Conservation (phyloP, 2,113 vertebrate species). For the Eupsittula cactorum region DNA sequence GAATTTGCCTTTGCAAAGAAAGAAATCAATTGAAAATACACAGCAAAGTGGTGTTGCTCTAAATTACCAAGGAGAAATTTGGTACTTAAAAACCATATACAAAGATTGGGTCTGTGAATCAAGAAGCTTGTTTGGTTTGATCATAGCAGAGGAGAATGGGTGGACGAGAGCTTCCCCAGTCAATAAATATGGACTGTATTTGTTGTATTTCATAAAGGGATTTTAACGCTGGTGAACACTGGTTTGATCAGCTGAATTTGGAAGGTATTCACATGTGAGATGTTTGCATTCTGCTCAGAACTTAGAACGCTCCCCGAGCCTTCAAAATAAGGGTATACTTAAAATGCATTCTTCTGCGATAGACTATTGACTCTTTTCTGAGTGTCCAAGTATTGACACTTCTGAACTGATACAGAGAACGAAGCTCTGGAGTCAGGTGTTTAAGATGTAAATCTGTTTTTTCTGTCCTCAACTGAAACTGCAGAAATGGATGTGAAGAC, state of each 20-base stretch:
- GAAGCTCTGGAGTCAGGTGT: background rate
- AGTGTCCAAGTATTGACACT: background rate
- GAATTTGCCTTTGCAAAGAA: background rate
- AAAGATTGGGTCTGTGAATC: background rate
- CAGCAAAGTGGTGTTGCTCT: background rate
- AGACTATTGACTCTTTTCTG: fast-evolving
- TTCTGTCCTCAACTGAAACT: background rate
- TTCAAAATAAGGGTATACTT: background rate
- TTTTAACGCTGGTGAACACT: background rate
- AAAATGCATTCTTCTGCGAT: background rate
- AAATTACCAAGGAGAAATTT: background rate
- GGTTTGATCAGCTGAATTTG: background rate
- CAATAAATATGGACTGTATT: background rate
- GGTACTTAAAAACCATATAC: background rate
- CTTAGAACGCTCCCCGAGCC: background rate
- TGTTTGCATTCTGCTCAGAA: background rate
- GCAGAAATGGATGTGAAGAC: slow-evolving; percentile 81
- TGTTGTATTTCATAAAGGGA: background rate
- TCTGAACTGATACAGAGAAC: background rate
- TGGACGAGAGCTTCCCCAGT: background rate
- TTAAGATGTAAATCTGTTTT: background rate
- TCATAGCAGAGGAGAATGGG: no score
- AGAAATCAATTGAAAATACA: background rate
- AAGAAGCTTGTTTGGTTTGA: background rate
- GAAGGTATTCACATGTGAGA: background rate